Evolutionary conservation across 1,140 invertebrate species (phyloP).

Genomic region (Drosophila tsacasi): DNA sequence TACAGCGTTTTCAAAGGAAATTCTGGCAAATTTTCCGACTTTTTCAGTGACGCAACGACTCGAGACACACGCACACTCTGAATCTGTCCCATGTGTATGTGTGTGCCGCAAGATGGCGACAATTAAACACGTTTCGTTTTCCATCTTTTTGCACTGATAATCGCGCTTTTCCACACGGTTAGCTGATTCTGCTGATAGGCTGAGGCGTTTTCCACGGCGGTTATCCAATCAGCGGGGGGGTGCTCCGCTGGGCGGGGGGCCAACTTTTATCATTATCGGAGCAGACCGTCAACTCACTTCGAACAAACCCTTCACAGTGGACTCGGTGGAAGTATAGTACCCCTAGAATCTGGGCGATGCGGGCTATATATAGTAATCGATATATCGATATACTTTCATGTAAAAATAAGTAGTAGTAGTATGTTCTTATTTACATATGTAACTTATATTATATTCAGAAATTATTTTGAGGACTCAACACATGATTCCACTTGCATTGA

Average conservation of each 20-base stretch:
- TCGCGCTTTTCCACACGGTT: slow-evolving; percentile 47
- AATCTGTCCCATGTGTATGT: slow-evolving; percentile 63
- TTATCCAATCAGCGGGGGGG: slow-evolving; percentile 64
- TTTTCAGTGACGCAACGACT: slow-evolving; percentile 76
- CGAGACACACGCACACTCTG: slow-evolving; percentile 60
- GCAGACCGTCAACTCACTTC: slow-evolving; percentile 75
- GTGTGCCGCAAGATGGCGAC: slow-evolving; percentile 77
- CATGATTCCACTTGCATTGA: too few species aligned
- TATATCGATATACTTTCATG: background rate
- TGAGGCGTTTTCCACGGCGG: slow-evolving; percentile 35
- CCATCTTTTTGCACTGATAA: slow-evolving; percentile 27
- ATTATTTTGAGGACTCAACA: background rate
- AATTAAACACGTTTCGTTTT: slow-evolving; percentile 58
- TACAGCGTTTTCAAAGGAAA: slow-evolving; percentile 13
- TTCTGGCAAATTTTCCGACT: slow-evolving; percentile 28
- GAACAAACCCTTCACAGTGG: slow-evolving; percentile 84
- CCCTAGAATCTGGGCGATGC: background rate
- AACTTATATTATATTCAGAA: background rate
- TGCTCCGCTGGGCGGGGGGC: slow-evolving; percentile 44
- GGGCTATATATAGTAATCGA: background rate
- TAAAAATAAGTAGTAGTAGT: background rate
- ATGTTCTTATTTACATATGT: background rate
- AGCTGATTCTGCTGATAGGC: slow-evolving; percentile 8
- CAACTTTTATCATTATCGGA: slow-evolving; percentile 37
- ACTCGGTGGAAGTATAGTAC: slow-evolving; percentile 4